A percentile compares a stretch with the other conserved stretches of the same genome.
These are phyloP conservation scores for Maccullochella peelii DNA, from an alignment of 2,113 vertebrate genomes.

Conservation along the genomic window DNA sequence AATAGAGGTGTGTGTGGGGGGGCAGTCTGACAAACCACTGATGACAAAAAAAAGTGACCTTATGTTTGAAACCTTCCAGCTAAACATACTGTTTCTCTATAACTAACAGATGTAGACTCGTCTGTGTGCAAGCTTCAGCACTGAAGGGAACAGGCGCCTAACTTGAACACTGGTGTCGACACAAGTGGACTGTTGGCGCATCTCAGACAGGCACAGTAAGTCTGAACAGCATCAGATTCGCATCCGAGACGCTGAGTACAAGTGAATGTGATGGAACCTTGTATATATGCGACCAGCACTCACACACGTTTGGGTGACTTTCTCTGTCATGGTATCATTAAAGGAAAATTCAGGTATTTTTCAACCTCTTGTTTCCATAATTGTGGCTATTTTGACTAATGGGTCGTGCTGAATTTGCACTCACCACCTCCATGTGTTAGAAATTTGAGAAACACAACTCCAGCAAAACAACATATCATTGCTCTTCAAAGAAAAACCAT, in stretches of 20 bases:
- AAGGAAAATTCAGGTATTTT: not conserved
- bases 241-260: not conserved
- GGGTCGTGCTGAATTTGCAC: not conserved
- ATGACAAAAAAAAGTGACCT: constrained; percentile 37
- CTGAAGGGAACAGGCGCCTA: not conserved
- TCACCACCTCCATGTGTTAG: not conserved
- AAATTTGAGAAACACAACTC: not conserved
- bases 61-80: constrained; percentile 57
- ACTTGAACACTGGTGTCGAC: constrained; percentile 33
- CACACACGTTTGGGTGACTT: not conserved
- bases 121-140: constrained; percentile 58
- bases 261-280: not conserved
- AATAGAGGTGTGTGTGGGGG: not conserved
- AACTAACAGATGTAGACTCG: constrained; percentile 35
- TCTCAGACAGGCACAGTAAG: not conserved
- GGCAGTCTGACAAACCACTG: constrained; percentile 4
- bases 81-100: constrained; percentile 52
- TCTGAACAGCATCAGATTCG: not conserved
- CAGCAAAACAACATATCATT: not conserved
- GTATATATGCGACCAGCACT: not conserved
- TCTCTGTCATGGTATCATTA: not conserved
- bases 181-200: not conserved
- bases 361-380: not conserved
- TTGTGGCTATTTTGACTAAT: not conserved
- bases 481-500: too few species aligned